These are phyloP conservation scores for Amphipoea lucens DNA, from an alignment of 2,888 invertebrate genomes.

Conservation along the genomic window DNA sequence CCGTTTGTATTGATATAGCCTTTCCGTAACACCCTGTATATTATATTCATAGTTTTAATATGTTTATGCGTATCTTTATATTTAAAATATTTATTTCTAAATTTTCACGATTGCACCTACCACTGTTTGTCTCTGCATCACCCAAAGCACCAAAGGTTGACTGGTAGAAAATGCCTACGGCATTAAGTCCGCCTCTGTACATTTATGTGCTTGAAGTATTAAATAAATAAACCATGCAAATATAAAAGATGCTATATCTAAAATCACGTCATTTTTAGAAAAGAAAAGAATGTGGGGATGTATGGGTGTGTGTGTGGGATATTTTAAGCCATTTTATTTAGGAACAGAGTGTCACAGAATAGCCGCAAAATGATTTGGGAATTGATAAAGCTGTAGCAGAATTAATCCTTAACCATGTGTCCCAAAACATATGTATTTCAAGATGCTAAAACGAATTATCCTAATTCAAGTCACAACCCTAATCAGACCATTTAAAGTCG, in stretches of 20 bases:
- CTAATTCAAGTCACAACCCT: slow-evolving; percentile 45
- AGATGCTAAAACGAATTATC: background rate
- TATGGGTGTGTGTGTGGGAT: background rate
- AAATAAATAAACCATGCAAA: background rate
- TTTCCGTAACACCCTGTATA: no score
- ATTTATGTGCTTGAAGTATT: no score
- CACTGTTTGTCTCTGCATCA: no score
- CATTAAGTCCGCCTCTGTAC: no score
- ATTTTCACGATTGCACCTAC: no score
- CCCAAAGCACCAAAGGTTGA: no score
- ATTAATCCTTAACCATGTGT: background rate
- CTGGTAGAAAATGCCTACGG: no score
- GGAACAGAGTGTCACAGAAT: background rate
- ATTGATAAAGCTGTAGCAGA: background rate
- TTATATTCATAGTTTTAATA: no score
- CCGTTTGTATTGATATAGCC: no score
- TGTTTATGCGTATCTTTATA: no score
- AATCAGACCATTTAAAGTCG: slow-evolving; percentile 44
- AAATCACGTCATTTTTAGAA: background rate
- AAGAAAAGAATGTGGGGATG: background rate
- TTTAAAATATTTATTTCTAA: no score
- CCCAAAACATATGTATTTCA: background rate
- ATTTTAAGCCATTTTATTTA: background rate
- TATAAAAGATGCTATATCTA: background rate
- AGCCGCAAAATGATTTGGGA: background rate